Evolutionary conservation across 1,140 invertebrate genomes (phyloP).

Genomic region (Thaumetopoea pityocampa): DNA sequence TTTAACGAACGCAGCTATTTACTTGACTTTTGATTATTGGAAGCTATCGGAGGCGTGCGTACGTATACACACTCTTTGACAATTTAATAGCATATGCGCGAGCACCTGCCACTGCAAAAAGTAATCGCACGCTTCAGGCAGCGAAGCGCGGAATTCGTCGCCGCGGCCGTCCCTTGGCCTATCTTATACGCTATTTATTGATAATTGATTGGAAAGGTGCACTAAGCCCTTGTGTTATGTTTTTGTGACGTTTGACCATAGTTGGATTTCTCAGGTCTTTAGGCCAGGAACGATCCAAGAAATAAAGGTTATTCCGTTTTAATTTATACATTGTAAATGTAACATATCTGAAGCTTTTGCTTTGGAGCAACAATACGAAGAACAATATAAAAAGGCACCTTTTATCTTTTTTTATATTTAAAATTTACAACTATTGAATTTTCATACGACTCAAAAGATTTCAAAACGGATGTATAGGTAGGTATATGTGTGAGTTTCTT

Average conservation of each 20-base stretch:
- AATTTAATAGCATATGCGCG: constrained; percentile 72
- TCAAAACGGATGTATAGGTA: too few species aligned
- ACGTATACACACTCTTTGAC: constrained; percentile 60
- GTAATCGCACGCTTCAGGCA: constrained; percentile 66
- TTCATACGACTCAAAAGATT: too few species aligned
- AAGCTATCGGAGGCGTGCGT: constrained; percentile 42
- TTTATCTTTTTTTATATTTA: too few species aligned
- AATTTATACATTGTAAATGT: constrained; percentile 17
- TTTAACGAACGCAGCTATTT: constrained; percentile 19
- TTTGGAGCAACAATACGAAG: too few species aligned
- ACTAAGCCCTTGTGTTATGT: constrained; percentile 36
- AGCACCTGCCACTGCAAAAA: constrained; percentile 71
- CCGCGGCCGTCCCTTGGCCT: constrained; percentile 50
- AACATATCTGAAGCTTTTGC: too few species aligned
- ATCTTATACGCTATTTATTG: constrained; percentile 70
- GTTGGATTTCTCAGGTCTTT: constrained; percentile 24
- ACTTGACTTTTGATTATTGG: constrained; percentile 54
- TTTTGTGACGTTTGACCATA: constrained; percentile 28
- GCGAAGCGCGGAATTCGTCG: constrained; percentile 67
- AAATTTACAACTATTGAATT: too few species aligned
- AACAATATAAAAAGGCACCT: too few species aligned
- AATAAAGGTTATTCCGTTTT: constrained; percentile 6
- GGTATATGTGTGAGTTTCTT: too few species aligned
- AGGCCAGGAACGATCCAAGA: constrained; percentile 7
- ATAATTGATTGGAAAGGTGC: constrained; percentile 69